These are phyloP conservation scores for Hypsopygia costalis DNA, from an alignment of 2,888 invertebrate species.

Conservation along the genomic window DNA sequence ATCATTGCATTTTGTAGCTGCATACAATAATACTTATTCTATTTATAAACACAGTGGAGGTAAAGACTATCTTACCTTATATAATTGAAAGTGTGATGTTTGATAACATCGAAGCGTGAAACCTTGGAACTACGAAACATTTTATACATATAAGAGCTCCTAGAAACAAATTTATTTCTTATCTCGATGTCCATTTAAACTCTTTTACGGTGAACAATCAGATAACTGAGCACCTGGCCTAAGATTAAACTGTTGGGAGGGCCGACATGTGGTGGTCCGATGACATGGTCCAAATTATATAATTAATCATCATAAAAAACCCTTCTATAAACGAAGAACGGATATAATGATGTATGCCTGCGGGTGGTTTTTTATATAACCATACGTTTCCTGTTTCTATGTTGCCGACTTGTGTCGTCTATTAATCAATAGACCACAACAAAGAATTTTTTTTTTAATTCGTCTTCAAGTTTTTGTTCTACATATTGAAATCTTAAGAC, in stretches of 20 bases:
- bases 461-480: slow-evolving; percentile 2
- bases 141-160: slow-evolving; percentile 16
- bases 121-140: slow-evolving; percentile 5
- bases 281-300: slow-evolving; percentile 72
- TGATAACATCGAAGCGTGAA: background rate
- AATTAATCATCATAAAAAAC: slow-evolving; percentile 74
- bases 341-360: slow-evolving; percentile 58
- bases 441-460: slow-evolving; percentile 1
- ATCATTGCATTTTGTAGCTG: too few species aligned
- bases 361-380: slow-evolving; percentile 57
- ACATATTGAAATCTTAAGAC: background rate
- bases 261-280: slow-evolving; percentile 49
- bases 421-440: slow-evolving; percentile 62
- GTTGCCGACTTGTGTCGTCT: slow-evolving; percentile 32
- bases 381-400: slow-evolving; percentile 59
- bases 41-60: slow-evolving; percentile 1
- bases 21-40: too few species aligned
- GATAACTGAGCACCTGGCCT: slow-evolving; percentile 71
- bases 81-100: too few species aligned
- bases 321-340: slow-evolving; percentile 48
- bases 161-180: slow-evolving; percentile 32
- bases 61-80: too few species aligned
- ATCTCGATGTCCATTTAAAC: slow-evolving; percentile 53
- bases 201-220: slow-evolving; percentile 63
- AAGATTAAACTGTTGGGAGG: slow-evolving; percentile 60